Conservation (phyloP, 2,888 invertebrate genomes). For the Ochropleura plecta region DNA sequence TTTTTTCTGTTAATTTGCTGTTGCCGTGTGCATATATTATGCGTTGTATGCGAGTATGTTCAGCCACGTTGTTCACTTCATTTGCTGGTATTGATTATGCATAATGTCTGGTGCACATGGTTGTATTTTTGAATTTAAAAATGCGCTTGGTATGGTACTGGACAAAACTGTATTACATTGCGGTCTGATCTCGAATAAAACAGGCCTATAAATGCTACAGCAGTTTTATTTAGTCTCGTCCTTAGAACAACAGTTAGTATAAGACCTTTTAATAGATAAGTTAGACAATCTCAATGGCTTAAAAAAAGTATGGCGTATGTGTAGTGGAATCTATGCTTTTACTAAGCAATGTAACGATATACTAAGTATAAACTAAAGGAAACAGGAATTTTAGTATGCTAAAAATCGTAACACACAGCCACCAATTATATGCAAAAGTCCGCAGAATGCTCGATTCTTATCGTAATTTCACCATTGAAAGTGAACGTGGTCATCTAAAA, state of each 20-base stretch:
- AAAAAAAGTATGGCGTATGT: not conserved
- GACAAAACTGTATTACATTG: not conserved
- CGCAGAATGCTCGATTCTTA: not conserved
- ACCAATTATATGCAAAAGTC: not conserved
- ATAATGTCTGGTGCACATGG: slow-evolving; percentile 22
- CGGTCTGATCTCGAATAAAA: not conserved
- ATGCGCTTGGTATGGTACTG: not conserved
- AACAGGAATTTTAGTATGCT: not conserved
- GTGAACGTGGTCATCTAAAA: not conserved
- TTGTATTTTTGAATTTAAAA: slow-evolving; percentile 20
- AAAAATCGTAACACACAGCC: not conserved
- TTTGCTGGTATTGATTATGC: slow-evolving; percentile 69
- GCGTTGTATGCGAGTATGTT: slow-evolving; percentile 11
- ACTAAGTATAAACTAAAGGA: not conserved
- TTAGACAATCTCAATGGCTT: not conserved
- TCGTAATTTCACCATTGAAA: not conserved
- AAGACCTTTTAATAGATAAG: not conserved
- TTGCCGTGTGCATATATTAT: slow-evolving; percentile 45
- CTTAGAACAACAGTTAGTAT: not conserved
- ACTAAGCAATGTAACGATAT: not conserved
- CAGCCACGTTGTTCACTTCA: slow-evolving; percentile 45
- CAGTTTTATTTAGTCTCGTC: not conserved
- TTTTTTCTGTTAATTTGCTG: slow-evolving; percentile 73
- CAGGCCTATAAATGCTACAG: too few species aligned
- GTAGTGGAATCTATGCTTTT: not conserved